Evolutionary conservation across 2,113 vertebrate genomes (phyloP).

Genomic region (Phocoena phocoena): DNA sequence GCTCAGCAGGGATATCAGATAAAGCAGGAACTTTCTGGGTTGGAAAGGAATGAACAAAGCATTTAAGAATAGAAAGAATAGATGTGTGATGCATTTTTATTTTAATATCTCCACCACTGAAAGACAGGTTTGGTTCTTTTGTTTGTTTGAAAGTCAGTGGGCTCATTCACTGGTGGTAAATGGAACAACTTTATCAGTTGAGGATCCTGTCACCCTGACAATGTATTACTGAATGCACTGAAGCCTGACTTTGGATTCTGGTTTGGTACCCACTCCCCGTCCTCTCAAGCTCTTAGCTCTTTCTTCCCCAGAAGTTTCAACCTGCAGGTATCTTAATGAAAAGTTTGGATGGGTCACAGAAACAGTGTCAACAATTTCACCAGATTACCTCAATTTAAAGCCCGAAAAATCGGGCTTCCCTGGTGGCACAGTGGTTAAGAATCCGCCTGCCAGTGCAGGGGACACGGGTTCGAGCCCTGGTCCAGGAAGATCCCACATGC

Average conservation of each 20-base stretch:
- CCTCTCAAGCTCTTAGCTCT: constrained; percentile 17
- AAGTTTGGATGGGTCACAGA: constrained; percentile 50
- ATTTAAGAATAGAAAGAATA: constrained; percentile 60
- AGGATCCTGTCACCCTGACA: constrained; percentile 16
- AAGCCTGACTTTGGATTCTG: constrained; percentile 53
- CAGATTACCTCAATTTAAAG: constrained; percentile 59
- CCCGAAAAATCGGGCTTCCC: not conserved
- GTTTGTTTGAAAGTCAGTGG: not conserved
- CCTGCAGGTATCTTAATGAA: constrained; percentile 57
- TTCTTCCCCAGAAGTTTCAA: constrained; percentile 62
- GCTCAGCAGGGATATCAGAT: constrained; percentile 55
- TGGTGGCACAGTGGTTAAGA: no score
- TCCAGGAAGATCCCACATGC: no score
- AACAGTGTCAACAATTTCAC: constrained; percentile 62
- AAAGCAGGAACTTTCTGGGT: constrained; percentile 41
- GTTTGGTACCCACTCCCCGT: not conserved
- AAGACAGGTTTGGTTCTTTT: constrained; percentile 18
- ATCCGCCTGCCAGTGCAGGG: no score
- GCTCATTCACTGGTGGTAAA: constrained; percentile 50
- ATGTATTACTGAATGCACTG: constrained; percentile 41
- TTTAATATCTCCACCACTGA: constrained; percentile 54
- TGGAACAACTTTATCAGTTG: constrained; percentile 30
- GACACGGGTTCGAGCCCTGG: no score
- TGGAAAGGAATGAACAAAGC: constrained; percentile 56
- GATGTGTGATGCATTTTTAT: constrained; percentile 37